Conservation (phyloP, 2,113 vertebrate genomes). For the Pteropus alecto region DNA sequence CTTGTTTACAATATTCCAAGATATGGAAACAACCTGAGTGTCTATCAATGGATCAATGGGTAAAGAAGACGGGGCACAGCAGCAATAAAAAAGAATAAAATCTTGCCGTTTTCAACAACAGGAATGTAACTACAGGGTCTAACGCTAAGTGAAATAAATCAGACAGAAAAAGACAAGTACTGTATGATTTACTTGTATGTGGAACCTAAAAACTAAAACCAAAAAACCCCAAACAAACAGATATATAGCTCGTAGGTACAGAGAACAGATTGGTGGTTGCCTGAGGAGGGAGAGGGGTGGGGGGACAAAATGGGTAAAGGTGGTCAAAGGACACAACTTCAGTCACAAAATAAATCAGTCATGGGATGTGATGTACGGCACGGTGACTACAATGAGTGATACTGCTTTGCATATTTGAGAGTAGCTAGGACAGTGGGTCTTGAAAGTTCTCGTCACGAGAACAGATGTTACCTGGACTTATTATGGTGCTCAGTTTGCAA, state of each 20-base stretch:
- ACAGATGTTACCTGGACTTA: too few species aligned
- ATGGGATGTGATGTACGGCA: not conserved
- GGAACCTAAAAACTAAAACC: not conserved
- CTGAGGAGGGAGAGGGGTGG: not conserved
- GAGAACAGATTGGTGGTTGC: too few species aligned
- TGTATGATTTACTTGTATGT: not conserved
- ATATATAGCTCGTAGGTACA: not conserved
- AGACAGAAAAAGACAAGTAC: not conserved
- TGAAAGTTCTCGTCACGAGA: not conserved
- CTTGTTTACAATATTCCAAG: not conserved
- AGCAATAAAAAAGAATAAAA: not conserved
- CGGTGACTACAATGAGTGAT: not conserved
- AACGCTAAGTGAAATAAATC: not conserved
- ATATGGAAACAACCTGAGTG: not conserved
- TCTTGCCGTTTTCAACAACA: not conserved
- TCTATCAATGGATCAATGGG: not conserved
- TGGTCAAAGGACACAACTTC: not conserved
- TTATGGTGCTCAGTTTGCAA: too few species aligned
- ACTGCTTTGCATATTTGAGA: not conserved
- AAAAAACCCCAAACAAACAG: not conserved
- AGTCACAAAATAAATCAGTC: not conserved
- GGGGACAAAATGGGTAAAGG: not conserved
- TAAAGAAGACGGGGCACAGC: not conserved
- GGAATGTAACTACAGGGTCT: not conserved
- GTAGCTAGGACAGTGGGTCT: not conserved